Base-by-base conservation (phyloP, 2,797 vertebrate species). In the Rhodeus uyekii region DNA sequence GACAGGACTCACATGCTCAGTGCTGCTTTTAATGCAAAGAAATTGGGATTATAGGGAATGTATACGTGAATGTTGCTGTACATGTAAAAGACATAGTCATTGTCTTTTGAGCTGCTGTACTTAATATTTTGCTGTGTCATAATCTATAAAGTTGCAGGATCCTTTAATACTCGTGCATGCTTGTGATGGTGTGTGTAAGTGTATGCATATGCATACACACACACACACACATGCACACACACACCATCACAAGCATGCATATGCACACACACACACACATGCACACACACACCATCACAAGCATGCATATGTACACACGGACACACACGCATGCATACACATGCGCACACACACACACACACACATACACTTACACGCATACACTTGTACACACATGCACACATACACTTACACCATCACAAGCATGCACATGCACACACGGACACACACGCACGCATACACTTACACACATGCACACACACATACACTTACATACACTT, bases 401-500 rank as follows among this genome's bases (percentile, higher is more conserved):
- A 38, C 55, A 39, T 73, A 71, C 64, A 46, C 67, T 29, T 39
- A 73, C 78, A 63, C 83, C 83, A 86, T 87, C 82, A 84, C 76
- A 39, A 8, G 12, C 38, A 39, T 10, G 10, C 38, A 39, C 38
- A 39, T 10, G 12, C 39, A 39, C 39, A 39, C 39, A 39, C 39
- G 10, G 61, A 60, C 81, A 78, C 85, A 39, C 38, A 39, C 38
- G 10, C 38, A 39, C 38, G 9, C 38, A 12, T 10, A 39, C 39
- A 39, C n/a, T n/a, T 10, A 39, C 39, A 39, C 39, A 39, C 38
- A 39, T n/a, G n/a, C 38, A 39, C 38, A 10, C 38, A 9, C 68
- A 50, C 81, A 78, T 83, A n/a, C 72, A 60, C 83, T n/a, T n/a
- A 83, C 83, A 81, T 83, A 84, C 83, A 83, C 78, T n/a, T n/a